phyloP scores from a whole-genome alignment of 2,113 vertebrate species.

The Onychorhynchus coronatus region DNA sequence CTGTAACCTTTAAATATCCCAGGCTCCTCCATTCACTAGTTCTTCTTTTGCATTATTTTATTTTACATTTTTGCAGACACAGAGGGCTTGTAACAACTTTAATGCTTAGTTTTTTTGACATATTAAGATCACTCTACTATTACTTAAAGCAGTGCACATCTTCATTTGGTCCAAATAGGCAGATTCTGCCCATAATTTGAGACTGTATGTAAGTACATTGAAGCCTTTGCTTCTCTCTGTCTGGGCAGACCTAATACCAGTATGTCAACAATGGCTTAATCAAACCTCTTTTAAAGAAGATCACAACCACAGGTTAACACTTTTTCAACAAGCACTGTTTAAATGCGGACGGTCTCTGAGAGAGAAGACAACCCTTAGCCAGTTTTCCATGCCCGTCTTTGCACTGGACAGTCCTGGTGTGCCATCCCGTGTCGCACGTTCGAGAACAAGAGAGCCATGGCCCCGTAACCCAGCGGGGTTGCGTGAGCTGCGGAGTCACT shows the following conservation, averaged over 20 bases:
- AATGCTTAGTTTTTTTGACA: constrained; percentile 31
- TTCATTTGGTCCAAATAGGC: constrained; percentile 71
- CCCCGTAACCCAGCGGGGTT: constrained; percentile 89
- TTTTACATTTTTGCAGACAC: constrained; percentile 53
- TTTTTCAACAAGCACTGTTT: constrained; percentile 92
- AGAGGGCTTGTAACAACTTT: constrained; percentile 57
- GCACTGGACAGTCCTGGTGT: constrained; percentile 96
- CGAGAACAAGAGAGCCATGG: constrained; percentile 92
- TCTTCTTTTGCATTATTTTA: constrained; percentile 53
- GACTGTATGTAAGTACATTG: constrained; percentile 29
- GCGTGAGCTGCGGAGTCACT: constrained; percentile 16
- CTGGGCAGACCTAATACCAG: constrained; percentile 37
- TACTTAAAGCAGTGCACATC: constrained; percentile 66
- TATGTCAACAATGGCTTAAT: not conserved
- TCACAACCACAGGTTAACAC: constrained; percentile 79
- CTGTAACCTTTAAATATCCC: constrained; percentile 69
- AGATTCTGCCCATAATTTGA: constrained; percentile 76
- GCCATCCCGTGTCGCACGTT: constrained; percentile 96
- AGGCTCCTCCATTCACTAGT: constrained; percentile 70
- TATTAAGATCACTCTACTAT: constrained; percentile 53
- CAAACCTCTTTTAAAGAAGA: not conserved
- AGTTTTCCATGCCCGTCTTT: constrained; percentile 86
- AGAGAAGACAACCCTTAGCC: constrained; percentile 85
- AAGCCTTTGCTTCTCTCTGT: constrained; percentile 47
- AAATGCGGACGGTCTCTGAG: constrained; percentile 88